phyloP scores from a whole-genome alignment of 2,797 vertebrate species.

The Cheirogaleus major region DNA sequence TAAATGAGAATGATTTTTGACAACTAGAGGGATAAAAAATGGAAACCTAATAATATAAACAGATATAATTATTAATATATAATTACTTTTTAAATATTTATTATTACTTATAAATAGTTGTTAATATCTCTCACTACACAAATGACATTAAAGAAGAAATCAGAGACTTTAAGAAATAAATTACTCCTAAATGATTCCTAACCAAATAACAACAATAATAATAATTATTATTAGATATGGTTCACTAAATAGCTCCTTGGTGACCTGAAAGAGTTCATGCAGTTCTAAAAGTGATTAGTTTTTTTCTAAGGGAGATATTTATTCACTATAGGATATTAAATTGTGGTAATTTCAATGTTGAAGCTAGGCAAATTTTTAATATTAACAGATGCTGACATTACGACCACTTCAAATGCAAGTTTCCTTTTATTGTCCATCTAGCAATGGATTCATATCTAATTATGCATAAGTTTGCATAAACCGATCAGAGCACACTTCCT shows the following conservation, averaged over 20 bases:
- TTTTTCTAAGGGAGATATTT: background rate
- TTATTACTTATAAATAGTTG: background rate
- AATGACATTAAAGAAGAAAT: slow-evolving; percentile 33
- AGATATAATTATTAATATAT: background rate
- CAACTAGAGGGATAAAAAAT: background rate
- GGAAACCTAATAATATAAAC: background rate
- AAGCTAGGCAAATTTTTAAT: slow-evolving; percentile 17
- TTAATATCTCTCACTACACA: background rate
- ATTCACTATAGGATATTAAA: background rate
- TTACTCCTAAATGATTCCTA: slow-evolving; percentile 6
- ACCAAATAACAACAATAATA: background rate
- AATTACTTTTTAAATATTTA: background rate
- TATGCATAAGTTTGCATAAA: background rate
- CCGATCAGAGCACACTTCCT: background rate
- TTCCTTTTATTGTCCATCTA: background rate
- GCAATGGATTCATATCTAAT: background rate
- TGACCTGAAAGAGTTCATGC: background rate
- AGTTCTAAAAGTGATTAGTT: background rate
- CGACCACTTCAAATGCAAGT: background rate
- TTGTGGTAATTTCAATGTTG: background rate
- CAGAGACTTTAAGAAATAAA: slow-evolving; percentile 3
- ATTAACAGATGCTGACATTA: slow-evolving; percentile 19
- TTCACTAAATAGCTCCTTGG: slow-evolving; percentile 15
- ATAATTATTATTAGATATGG: background rate
- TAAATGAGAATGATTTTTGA: background rate